These are phyloP conservation scores for Mobula hypostoma DNA, from an alignment of 2,113 vertebrate species.

Conservation along the genomic window DNA sequence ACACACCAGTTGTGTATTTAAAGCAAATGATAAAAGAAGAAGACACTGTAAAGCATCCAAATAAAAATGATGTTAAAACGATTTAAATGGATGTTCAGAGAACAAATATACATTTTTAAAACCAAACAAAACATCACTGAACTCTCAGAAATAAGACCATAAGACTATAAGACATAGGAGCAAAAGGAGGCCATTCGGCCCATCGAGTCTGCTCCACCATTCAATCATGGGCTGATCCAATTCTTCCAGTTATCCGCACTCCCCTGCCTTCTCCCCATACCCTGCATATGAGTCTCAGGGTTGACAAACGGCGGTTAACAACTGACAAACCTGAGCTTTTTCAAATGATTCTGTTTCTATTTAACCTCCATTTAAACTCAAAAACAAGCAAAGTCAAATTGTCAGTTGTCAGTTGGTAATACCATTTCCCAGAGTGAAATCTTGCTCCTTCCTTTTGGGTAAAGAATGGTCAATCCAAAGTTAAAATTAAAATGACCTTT, in stretches of 20 bases:
- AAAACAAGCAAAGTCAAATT: background rate
- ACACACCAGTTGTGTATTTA: background rate
- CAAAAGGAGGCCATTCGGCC: too few relatives aligned
- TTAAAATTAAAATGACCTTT: background rate
- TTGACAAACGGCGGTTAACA: background rate
- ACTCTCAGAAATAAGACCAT: background rate
- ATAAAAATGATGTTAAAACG: background rate
- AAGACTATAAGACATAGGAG: background rate
- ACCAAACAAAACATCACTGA: constrained; percentile 2
- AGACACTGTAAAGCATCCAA: background rate
- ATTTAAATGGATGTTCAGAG: constrained; percentile 19
- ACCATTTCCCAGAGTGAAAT: background rate
- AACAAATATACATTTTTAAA: constrained; percentile 31
- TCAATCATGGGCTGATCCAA: too few relatives aligned
- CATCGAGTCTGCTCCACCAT: too few relatives aligned
- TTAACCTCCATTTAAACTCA: background rate
- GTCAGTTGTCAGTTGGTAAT: background rate
- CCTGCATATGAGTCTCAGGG: background rate
- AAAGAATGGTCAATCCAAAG: too few relatives aligned
- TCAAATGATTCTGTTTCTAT: background rate
- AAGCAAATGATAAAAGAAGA: background rate
- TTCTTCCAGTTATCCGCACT: too few relatives aligned
- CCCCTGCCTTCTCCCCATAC: too few relatives aligned
- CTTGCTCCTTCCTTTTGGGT: background rate
- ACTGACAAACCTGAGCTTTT: background rate